A percentile compares a stretch with the other conserved stretches of the same genome.
Evolutionary conservation across 1,140 invertebrate genomes (phyloP).

Genomic region (Drosophila varians): DNA sequence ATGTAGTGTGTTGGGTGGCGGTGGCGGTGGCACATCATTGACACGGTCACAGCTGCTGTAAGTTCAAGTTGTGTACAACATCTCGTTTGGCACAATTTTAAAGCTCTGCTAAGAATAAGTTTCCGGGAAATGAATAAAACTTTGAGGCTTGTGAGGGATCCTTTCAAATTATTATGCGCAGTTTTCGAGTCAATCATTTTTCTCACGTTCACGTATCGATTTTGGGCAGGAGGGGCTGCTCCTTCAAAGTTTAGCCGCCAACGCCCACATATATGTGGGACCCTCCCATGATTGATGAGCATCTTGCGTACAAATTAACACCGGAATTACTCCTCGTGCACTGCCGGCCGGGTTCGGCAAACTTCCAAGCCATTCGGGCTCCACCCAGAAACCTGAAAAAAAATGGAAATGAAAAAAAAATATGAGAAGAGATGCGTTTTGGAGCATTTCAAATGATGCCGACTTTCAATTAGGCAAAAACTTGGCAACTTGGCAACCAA

Average conservation of each 20-base stretch:
- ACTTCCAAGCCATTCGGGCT: constrained; percentile 42
- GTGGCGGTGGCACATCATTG: constrained; percentile 51
- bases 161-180: neutral
- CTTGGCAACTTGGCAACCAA: constrained; percentile 24
- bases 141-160: neutral
- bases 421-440: constrained; percentile 45
- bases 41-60: constrained; percentile 61
- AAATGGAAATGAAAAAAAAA: neutral
- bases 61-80: constrained; percentile 25
- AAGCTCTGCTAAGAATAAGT: neutral
- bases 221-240: constrained; percentile 35
- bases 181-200: constrained; percentile 32
- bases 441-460: constrained; percentile 67
- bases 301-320: constrained; percentile 78
- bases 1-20: constrained; percentile 32
- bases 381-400: constrained; percentile 34
- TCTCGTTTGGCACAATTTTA: neutral
- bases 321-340: constrained; percentile 69
- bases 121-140: neutral
- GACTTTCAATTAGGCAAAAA: constrained; percentile 75
- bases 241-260: constrained; percentile 66
- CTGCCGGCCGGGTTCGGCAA: constrained; percentile 30
- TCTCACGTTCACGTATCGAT: constrained; percentile 57
- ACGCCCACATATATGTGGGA: constrained; percentile 61
- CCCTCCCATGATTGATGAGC: constrained; percentile 70